Evolutionary conservation across 2,113 vertebrate species (phyloP), one percentile per base, ranked within the genome.

Genomic region (Chamaetylas fuelleborni): DNA sequence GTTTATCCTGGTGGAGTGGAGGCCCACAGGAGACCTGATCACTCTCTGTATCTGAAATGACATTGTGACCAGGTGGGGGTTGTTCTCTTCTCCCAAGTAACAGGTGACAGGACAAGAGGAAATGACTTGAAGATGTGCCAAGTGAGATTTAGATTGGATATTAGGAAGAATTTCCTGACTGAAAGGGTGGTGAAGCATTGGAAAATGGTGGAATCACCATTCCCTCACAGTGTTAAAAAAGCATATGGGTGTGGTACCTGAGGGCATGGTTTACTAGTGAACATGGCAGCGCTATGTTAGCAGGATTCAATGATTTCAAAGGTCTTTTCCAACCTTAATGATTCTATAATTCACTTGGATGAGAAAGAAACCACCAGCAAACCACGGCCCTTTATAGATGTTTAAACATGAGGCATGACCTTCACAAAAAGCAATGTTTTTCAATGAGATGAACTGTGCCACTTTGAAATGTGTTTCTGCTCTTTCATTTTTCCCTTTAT

Each of bases 321-420:
- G 8, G 6, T 43, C 23, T 83, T 77, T 90, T 70, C 22, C 48
- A 56, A 9, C 22, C 26, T 62, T 28, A 62, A 33, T 43, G 10
- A 62, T 70, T 77, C 42, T 36, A 11, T 48, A 40, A 83, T 28
- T 77, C 42, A 33, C 25, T 36, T 69, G 43, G 36, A 72, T 48
- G 48, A 85, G 61, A 82, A 84, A 79, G 34, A 81, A 92, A 89
- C 11, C 11, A 61, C 14, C 64, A 60, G 38, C 80, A 92, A 93
- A 57, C 25, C 42, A 53, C 0, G 0, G 28, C 15, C 26, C 64
- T 81, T 92, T 86, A 48, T 8, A 56, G 18, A 24, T 53, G 15
- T 62, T 67, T 62, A 62, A 51, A 84, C 0, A 0, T 58, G 51
- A 84, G 47, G 9, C 33, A 50, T 24, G 43, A 14, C 50, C 56